Evolutionary conservation across 2,797 vertebrate genomes (phyloP).

Genomic region (Catharus ustulatus): DNA sequence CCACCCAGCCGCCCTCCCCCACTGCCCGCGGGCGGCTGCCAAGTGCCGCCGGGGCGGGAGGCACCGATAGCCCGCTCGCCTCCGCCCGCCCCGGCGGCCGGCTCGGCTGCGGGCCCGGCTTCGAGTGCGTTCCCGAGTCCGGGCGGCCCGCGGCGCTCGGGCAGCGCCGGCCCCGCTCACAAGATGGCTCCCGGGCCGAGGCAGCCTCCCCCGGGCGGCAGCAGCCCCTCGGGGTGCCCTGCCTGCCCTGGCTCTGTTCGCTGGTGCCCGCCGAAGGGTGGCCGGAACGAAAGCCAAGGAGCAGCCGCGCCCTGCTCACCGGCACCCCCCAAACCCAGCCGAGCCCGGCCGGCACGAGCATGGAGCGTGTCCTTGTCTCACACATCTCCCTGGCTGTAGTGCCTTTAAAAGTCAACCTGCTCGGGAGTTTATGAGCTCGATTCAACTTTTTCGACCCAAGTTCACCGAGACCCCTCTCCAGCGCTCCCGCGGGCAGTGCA

Average conservation of each 20-base stretch:
- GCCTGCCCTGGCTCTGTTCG: too few relatives aligned
- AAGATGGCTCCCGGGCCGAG: conserved; percentile 29
- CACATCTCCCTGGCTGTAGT: rapidly evolving
- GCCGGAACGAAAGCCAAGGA: too few relatives aligned
- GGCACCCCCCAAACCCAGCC: too few relatives aligned
- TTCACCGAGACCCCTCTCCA: background rate
- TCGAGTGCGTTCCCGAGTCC: background rate
- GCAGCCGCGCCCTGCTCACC: background rate
- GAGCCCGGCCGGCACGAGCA: background rate
- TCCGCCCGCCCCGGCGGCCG: too few relatives aligned
- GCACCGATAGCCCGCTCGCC: background rate
- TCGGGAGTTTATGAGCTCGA: background rate
- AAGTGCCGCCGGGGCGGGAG: background rate
- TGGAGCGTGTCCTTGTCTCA: rapidly evolving
- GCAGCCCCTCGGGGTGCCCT: too few relatives aligned
- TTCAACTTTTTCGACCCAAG: background rate
- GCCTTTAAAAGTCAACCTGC: rapidly evolving
- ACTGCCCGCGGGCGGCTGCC: background rate
- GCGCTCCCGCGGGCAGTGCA: too few relatives aligned
- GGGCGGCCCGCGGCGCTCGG: background rate
- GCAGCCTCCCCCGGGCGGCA: background rate
- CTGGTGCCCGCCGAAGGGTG: rapidly evolving
- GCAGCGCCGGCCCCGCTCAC: background rate
- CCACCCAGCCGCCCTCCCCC: conserved; percentile 8
- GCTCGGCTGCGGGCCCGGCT: too few relatives aligned